A percentile compares a stretch with the other conserved stretches of the same genome.
Conservation (phyloP, 2,888 invertebrate genomes). For the Plagodis dolabraria region DNA sequence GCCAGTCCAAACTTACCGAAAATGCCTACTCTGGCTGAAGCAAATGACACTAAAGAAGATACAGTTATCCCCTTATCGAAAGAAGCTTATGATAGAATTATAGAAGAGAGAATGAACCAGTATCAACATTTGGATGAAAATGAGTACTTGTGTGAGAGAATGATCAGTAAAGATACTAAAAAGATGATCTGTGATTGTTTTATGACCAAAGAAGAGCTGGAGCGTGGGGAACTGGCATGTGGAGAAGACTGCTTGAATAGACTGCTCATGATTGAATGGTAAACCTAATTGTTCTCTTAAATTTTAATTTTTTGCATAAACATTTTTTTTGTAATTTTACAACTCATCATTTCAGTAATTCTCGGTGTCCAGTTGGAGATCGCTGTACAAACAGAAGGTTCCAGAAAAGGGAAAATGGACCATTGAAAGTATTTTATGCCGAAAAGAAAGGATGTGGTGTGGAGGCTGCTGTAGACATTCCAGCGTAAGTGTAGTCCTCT, state of each 20-base stretch:
- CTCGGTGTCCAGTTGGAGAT: slow-evolving; percentile 94
- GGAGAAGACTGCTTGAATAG: slow-evolving; percentile 98
- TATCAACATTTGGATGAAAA: slow-evolving; percentile 94
- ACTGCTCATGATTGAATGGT: slow-evolving; percentile 99
- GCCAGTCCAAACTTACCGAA: slow-evolving; percentile 69
- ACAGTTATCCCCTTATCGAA: slow-evolving; percentile 56
- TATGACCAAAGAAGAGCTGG: slow-evolving; percentile 94
- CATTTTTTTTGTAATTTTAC: slow-evolving; percentile 3
- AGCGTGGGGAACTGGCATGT: slow-evolving; percentile 93
- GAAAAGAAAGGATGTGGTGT: slow-evolving; percentile 98
- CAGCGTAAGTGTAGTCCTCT: slow-evolving; percentile 81
- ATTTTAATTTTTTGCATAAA: neutral
- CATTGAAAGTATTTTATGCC: slow-evolving; percentile 94
- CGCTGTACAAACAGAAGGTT: slow-evolving; percentile 98
- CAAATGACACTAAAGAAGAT: slow-evolving; percentile 54
- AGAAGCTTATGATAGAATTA: slow-evolving; percentile 79
- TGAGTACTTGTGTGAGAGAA: slow-evolving; percentile 92
- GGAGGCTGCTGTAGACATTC: slow-evolving; percentile 89
- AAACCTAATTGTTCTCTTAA: slow-evolving; percentile 47
- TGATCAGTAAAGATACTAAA: slow-evolving; percentile 94
- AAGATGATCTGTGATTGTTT: slow-evolving; percentile 98
- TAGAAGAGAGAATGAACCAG: slow-evolving; percentile 86
- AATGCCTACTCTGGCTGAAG: slow-evolving; percentile 55
- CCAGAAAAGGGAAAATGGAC: slow-evolving; percentile 93
- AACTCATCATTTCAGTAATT: slow-evolving; percentile 87